Conservation (phyloP, 2,888 invertebrate species). For the Coelogynopora nodosa region DNA sequence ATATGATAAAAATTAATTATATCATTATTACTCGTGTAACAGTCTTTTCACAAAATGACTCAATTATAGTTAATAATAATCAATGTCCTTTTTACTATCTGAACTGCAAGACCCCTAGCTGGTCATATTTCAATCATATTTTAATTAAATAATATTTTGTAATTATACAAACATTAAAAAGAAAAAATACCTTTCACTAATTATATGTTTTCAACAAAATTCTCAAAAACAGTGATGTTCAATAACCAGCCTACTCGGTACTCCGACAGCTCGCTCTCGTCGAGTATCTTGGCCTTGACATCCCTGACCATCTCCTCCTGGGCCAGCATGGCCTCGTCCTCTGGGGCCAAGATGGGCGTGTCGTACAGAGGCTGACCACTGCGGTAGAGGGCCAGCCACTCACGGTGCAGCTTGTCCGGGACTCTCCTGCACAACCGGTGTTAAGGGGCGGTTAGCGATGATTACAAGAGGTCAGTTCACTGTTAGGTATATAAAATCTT, state of each 20-base stretch:
- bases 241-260: slow-evolving; percentile 54
- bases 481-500: too few relatives aligned
- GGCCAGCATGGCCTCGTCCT: slow-evolving; percentile 52
- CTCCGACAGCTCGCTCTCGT: slow-evolving; percentile 60
- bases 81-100: too few relatives aligned
- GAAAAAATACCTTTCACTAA: not conserved
- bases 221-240: too few relatives aligned
- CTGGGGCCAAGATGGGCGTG: slow-evolving; percentile 45
- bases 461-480: not conserved
- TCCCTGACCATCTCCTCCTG: not conserved
- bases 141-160: too few relatives aligned
- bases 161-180: not conserved
- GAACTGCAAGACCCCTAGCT: not conserved
- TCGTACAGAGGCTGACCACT: slow-evolving; percentile 58
- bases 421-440: slow-evolving; percentile 55
- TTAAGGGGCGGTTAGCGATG: too few relatives aligned
- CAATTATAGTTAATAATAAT: too few relatives aligned
- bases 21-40: too few relatives aligned
- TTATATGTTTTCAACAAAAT: too few relatives aligned
- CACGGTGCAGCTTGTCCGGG: slow-evolving; percentile 59
- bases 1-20: too few relatives aligned
- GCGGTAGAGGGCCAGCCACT: slow-evolving; percentile 58
- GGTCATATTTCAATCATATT: too few relatives aligned
- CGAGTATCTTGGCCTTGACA: slow-evolving; percentile 53
- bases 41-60: too few relatives aligned